Evolutionary conservation across 1,140 invertebrate species (phyloP).

Genomic region (Caerostris extrusa): DNA sequence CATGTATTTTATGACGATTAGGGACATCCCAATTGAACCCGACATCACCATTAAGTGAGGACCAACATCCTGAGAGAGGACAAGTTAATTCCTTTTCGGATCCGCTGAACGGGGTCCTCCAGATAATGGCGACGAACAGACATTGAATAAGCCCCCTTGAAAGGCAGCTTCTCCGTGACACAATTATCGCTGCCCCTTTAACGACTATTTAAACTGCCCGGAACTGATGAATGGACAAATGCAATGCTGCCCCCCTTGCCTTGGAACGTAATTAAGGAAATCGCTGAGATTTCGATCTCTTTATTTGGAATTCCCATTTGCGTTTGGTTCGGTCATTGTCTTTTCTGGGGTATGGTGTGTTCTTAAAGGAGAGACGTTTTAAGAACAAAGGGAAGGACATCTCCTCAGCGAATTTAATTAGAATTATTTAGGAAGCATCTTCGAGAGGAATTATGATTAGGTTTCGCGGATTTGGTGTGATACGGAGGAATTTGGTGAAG

Average conservation of each 20-base stretch:
- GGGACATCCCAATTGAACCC: background rate
- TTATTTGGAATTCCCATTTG: conserved; percentile 10
- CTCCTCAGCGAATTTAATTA: too few relatives aligned
- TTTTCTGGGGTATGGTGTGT: background rate
- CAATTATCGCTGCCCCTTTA: conserved; percentile 26
- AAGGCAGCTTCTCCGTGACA: background rate
- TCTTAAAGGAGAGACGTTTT: background rate
- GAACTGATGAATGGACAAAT: conserved; percentile 51
- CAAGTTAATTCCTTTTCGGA: background rate
- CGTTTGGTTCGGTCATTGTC: background rate
- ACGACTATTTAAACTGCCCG: conserved; percentile 29
- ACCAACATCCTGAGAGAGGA: background rate
- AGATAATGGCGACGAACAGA: background rate
- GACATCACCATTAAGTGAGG: background rate
- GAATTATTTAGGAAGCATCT: too few relatives aligned
- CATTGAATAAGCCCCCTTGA: background rate
- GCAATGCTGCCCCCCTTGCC: background rate
- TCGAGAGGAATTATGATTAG: too few relatives aligned
- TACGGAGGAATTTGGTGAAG: too few relatives aligned
- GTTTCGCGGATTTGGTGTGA: too few relatives aligned
- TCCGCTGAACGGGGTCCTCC: background rate
- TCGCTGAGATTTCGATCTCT: conserved; percentile 36
- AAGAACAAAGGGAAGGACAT: background rate
- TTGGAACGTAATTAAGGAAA: conserved; percentile 49
- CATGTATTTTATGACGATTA: background rate